Evolutionary conservation across 37 sponge, comb jelly and placozoan species (phyloP).

Genomic region (Aphrocallistes beatrix): DNA sequence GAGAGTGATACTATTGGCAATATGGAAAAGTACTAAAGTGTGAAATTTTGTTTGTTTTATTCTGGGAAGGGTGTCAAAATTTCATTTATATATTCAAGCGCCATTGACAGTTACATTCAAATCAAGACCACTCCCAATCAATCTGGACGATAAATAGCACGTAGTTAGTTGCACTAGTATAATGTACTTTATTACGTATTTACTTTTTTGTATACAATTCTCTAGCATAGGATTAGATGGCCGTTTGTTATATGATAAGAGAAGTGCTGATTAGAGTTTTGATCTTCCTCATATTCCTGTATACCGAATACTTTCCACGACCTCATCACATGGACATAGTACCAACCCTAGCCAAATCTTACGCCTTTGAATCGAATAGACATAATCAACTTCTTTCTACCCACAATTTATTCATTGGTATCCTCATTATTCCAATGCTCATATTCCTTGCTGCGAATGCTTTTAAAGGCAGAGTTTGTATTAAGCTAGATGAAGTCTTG

Average conservation of each 20-base stretch:
- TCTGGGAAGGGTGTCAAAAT: too few relatives aligned
- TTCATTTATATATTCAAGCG: too few relatives aligned
- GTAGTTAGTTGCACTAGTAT: too few relatives aligned
- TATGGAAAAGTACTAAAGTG: too few relatives aligned
- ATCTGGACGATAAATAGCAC: too few relatives aligned
- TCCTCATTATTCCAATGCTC: not conserved
- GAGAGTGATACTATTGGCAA: too few relatives aligned
- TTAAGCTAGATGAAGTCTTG: not conserved
- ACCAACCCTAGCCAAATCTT: not conserved
- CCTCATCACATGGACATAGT: not conserved
- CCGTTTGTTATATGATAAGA: not conserved
- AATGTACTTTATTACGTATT: too few relatives aligned
- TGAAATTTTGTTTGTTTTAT: too few relatives aligned
- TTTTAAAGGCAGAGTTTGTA: not conserved
- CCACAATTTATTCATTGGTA: not conserved
- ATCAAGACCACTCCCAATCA: too few relatives aligned
- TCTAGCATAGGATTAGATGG: too few relatives aligned
- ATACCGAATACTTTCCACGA: not conserved
- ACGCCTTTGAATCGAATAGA: not conserved
- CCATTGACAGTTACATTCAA: too few relatives aligned
- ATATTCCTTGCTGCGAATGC: not conserved
- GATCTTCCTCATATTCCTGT: not conserved
- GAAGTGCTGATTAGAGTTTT: not conserved
- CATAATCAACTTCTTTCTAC: not conserved
- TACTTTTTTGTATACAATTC: too few relatives aligned